Evolutionary conservation across 1,140 invertebrate genomes (phyloP), one percentile per base, ranked within the genome.

Genomic region (Bombus ignitus): DNA sequence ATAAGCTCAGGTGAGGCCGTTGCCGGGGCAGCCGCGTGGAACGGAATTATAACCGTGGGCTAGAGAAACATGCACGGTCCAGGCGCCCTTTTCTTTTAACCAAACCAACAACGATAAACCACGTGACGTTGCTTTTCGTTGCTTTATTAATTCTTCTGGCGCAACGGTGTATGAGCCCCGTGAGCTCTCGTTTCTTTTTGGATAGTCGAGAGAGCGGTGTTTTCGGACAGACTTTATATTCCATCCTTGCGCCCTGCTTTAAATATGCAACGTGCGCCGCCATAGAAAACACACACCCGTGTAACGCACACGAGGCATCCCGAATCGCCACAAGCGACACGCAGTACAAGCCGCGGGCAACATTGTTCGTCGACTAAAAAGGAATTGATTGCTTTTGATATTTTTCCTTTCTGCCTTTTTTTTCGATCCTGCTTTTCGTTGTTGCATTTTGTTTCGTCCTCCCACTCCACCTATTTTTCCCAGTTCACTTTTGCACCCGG

Each of bases 361-460:
- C 73, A 80, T 85, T 85, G 77, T 80, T 65, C 83, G 39, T 3
- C 47, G 42, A 15, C 12, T 71, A 80, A 71, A 85, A 85, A 85
- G 68, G 83, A 85, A 85, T 85, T 85, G 83, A 85, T 85, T 85
- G 83, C 83, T 85, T 80, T 83, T 77, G 35, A 77, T 77, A 57
- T 75, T 39, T 77, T 57, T 70, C 25, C 9, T 8, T 37, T 39
- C 32, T 68, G 15, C 18, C 18, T 68, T 25, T 25, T 22, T 35
- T 37, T 18, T 18, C 15, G n/a, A 32, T 37, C 18, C 35, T 37
- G 18, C n/a, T 35, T 13, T 12, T 74, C 73, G 18, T 35, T 74
- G 32, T 57, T 28, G 6, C 53, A 10, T 2, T 57, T 47, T 28
- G 35, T 37, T 57, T n/a, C 35, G 12, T 28, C 47, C 42, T 6